Evolutionary conservation across 2,888 invertebrate genomes (phyloP).

Genomic region (Napeogenes sylphis): DNA sequence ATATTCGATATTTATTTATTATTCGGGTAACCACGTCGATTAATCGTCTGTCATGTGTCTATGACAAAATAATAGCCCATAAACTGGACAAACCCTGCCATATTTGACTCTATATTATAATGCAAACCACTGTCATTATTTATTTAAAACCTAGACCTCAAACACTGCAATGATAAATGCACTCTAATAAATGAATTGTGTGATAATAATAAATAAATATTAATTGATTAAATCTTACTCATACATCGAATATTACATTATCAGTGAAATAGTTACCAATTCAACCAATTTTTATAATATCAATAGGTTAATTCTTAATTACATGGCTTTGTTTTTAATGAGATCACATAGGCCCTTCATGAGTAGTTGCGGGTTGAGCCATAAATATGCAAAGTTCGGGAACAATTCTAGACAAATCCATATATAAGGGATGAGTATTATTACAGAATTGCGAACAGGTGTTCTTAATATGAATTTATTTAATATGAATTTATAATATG

Average conservation of each 20-base stretch:
- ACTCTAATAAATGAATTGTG: constrained; percentile 1
- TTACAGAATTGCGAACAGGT: constrained; percentile 58
- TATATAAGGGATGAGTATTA: constrained; percentile 56
- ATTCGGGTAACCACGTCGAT: constrained; percentile 28
- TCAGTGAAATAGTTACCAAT: too few relatives aligned
- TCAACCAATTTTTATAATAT: too few relatives aligned
- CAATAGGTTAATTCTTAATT: too few relatives aligned
- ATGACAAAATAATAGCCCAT: constrained; percentile 30
- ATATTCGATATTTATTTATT: constrained; percentile 31
- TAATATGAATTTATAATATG: constrained; percentile 65
- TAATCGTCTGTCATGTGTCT: constrained; percentile 28
- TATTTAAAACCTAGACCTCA: constrained; percentile 13
- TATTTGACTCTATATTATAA: constrained; percentile 13
- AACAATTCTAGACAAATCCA: constrained; percentile 62
- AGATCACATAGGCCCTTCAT: constrained; percentile 6
- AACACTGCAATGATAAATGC: constrained; percentile 7
- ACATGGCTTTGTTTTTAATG: background rate
- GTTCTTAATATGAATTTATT: constrained; percentile 62
- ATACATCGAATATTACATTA: background rate
- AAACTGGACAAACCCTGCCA: constrained; percentile 21
- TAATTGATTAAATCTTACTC: background rate
- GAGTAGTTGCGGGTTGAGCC: constrained; percentile 46
- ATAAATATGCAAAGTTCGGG: constrained; percentile 69
- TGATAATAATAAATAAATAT: background rate
- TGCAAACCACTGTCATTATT: constrained; percentile 11